Percentiles rank a stretch among this genome's conserved stretches.
These are phyloP conservation scores for Gryllus bimaculatus DNA, from an alignment of 1,140 invertebrate species.

Conservation along the genomic window DNA sequence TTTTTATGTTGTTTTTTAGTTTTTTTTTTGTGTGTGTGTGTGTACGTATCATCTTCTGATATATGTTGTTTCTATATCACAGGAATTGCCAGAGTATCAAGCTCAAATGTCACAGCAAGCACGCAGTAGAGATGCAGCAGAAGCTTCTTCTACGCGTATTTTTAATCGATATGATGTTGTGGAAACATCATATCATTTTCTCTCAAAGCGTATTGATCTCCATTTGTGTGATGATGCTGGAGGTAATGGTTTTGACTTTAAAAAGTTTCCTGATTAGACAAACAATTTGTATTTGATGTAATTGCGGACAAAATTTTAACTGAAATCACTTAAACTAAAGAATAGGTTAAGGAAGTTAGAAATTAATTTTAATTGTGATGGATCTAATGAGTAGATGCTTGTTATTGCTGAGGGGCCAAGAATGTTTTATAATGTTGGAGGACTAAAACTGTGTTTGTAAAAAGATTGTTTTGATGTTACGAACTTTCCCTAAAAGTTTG, in stretches of 20 bases:
- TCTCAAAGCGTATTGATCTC: constrained; percentile 68
- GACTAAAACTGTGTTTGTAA: too few species aligned
- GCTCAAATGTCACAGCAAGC: constrained; percentile 61
- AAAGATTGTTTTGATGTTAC: too few species aligned
- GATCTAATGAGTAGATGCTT: too few species aligned
- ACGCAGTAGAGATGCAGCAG: constrained; percentile 34
- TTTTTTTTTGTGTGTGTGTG: not conserved
- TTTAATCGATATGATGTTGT: constrained; percentile 87
- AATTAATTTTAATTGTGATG: too few species aligned
- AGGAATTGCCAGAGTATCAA: constrained; percentile 71
- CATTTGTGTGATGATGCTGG: constrained; percentile 95
- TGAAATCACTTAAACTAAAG: too few species aligned
- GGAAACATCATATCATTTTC: constrained; percentile 26
- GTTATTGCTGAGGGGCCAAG: too few species aligned
- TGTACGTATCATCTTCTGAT: not conserved
- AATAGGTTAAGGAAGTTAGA: too few species aligned
- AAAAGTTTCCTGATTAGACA: too few species aligned
- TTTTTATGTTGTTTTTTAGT: not conserved
- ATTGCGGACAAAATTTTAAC: too few species aligned
- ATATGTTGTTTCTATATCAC: constrained; percentile 24
- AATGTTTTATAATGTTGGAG: too few species aligned
- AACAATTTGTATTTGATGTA: too few species aligned
- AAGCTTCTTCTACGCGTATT: constrained; percentile 47
- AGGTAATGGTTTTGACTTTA: constrained; percentile 40
- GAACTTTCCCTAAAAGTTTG: too few species aligned